Evolutionary conservation across 1,140 invertebrate species (phyloP).

Genomic region (Spodoptera litura): DNA sequence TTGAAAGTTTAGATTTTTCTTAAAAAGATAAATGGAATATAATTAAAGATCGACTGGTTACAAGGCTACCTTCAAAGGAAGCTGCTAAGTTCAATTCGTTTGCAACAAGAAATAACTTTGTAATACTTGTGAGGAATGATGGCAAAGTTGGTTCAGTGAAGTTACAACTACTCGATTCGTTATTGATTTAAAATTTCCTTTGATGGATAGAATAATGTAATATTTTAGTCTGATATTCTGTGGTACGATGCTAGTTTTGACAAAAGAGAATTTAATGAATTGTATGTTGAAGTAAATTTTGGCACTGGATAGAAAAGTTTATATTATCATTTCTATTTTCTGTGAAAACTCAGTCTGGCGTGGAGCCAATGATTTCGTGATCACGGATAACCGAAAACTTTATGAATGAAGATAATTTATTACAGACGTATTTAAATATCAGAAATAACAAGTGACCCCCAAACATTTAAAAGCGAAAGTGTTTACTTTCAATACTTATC

Average conservation of each 20-base stretch:
- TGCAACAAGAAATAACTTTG: slow-evolving; percentile 6
- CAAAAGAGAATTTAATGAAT: background rate
- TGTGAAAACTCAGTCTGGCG: slow-evolving; percentile 3
- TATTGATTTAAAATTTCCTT: slow-evolving; percentile 4
- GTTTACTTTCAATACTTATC: background rate
- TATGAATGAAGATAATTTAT: slow-evolving; percentile 10
- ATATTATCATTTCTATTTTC: background rate
- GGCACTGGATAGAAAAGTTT: background rate
- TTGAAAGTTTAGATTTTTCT: no score
- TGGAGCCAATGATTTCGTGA: background rate
- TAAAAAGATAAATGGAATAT: slow-evolving; percentile 22
- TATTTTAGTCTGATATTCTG: background rate
- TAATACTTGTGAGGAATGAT: background rate
- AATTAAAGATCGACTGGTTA: slow-evolving; percentile 18
- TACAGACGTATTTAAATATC: no score
- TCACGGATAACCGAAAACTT: slow-evolving; percentile 21
- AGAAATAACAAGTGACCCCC: background rate
- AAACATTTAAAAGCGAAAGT: background rate
- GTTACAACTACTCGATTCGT: background rate
- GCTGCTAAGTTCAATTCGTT: slow-evolving; percentile 21
- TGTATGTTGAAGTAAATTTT: background rate
- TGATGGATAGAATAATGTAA: background rate
- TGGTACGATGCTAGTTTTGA: background rate
- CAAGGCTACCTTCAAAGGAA: background rate
- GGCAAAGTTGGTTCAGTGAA: background rate